These are phyloP conservation scores for Macrotus californicus DNA, from an alignment of 2,113 vertebrate genomes.

Conservation along the genomic window DNA sequence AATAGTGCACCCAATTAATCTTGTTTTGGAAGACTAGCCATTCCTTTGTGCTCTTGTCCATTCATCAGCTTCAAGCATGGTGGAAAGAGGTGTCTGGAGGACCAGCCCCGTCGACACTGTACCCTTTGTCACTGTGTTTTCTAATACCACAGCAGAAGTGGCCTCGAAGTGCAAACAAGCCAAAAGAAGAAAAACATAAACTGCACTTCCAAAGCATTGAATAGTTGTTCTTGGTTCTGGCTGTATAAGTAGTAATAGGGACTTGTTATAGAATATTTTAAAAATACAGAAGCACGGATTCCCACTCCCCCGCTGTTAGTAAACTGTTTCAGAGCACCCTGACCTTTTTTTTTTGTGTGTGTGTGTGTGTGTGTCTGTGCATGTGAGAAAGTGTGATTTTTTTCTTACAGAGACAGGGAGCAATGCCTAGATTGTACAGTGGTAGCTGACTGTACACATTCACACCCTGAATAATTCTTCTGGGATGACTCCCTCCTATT, in stretches of 20 bases:
- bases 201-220: neutral
- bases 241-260: neutral
- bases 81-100: neutral
- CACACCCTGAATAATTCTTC: neutral
- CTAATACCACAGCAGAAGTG: neutral
- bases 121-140: neutral
- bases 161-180: neutral
- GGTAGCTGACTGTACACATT: neutral
- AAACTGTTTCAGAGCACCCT: conserved; percentile 23
- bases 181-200: neutral
- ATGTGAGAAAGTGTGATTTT: neutral
- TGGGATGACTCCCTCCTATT: neutral
- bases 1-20: neutral
- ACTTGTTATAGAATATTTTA: conserved; percentile 22
- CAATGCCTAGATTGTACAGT: neutral
- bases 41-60: neutral
- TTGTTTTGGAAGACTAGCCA: neutral
- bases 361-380: neutral
- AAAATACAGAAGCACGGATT: conserved; percentile 18
- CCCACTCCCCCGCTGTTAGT: neutral
- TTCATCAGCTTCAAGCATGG: neutral
- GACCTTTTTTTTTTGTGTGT: neutral
- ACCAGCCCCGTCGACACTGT: neutral
- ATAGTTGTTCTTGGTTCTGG: conserved; percentile 14
- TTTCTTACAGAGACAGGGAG: neutral